These are phyloP conservation scores for Tachina lurida DNA, from an alignment of 2,888 invertebrate genomes.

Conservation along the genomic window DNA sequence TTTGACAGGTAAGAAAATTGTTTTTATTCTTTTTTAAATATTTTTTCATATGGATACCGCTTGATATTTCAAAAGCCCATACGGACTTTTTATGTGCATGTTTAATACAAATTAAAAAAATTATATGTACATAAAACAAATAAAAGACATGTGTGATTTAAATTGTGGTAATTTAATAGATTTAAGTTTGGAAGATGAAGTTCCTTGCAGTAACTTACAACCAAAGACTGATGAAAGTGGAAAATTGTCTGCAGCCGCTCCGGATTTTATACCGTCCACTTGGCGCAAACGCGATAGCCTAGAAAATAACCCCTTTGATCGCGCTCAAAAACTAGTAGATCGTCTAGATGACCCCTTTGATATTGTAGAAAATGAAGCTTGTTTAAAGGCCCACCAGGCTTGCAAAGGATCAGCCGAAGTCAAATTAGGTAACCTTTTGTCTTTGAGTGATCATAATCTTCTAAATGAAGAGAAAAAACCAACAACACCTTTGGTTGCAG, in stretches of 20 bases:
- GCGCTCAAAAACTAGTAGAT: constrained; percentile 73
- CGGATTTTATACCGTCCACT: constrained; percentile 47
- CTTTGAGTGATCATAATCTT: constrained; percentile 71
- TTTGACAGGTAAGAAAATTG: constrained; percentile 40
- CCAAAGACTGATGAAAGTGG: constrained; percentile 14
- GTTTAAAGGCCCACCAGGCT: constrained; percentile 61
- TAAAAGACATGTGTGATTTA: constrained; percentile 64
- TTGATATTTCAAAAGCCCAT: constrained; percentile 7
- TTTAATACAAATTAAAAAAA: background rate
- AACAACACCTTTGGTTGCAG: background rate
- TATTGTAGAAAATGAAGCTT: constrained; percentile 74
- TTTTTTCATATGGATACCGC: constrained; percentile 12
- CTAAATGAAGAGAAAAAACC: constrained; percentile 19
- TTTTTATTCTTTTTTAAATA: constrained; percentile 6
- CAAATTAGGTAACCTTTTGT: constrained; percentile 72
- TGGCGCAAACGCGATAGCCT: constrained; percentile 70
- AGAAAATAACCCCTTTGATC: constrained; percentile 77
- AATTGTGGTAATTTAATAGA: constrained; percentile 74
- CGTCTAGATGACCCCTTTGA: constrained; percentile 76
- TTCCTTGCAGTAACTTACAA: background rate
- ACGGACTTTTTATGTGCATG: no score
- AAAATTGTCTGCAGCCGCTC: constrained; percentile 30
- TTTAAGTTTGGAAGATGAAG: constrained; percentile 72
- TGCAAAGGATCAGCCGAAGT: constrained; percentile 59
- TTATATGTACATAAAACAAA: background rate